These are phyloP conservation scores for Strigamia maritima DNA, from an alignment of 2,888 invertebrate genomes.

Conservation along the genomic window DNA sequence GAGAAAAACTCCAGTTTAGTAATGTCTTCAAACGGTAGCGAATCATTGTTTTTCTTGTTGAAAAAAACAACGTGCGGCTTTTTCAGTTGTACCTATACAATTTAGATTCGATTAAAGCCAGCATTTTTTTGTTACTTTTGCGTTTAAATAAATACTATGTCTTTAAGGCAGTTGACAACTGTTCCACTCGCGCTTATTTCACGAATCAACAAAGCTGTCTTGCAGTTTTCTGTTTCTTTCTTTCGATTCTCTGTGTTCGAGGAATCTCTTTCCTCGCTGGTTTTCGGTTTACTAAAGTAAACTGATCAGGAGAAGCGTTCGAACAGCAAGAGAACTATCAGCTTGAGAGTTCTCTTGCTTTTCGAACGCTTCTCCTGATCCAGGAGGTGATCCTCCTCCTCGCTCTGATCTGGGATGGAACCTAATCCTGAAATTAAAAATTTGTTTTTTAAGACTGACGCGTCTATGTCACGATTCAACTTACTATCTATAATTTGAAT, in stretches of 20 bases:
- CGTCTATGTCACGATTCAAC: too few species aligned
- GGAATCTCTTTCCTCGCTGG: slow-evolving; percentile 80
- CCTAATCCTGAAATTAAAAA: too few species aligned
- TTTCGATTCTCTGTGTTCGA: slow-evolving; percentile 79
- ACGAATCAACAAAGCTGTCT: slow-evolving; percentile 77
- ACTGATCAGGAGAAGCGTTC: too few species aligned
- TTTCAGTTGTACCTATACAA: slow-evolving; percentile 60
- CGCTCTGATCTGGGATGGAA: too few species aligned
- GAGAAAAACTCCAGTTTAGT: slow-evolving; percentile 69
- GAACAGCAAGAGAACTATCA: too few species aligned
- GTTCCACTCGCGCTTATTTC: slow-evolving; percentile 65
- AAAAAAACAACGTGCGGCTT: slow-evolving; percentile 77
- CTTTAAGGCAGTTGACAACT: slow-evolving; percentile 76
- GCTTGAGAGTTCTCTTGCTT: too few species aligned
- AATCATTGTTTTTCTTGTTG: slow-evolving; percentile 59
- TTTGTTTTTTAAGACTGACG: too few species aligned
- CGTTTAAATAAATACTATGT: slow-evolving; percentile 61
- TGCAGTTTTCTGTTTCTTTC: slow-evolving; percentile 82
- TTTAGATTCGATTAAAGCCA: not conserved
- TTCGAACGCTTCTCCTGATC: too few species aligned
- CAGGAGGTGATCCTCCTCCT: too few species aligned
- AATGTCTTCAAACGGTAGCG: slow-evolving; percentile 88
- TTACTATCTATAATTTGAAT: too few species aligned
- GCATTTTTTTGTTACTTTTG: not conserved
- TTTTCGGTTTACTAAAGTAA: slow-evolving; percentile 77